Conservation (phyloP, 2,888 invertebrate genomes). For the Lordiphosa fenestrarum region DNA sequence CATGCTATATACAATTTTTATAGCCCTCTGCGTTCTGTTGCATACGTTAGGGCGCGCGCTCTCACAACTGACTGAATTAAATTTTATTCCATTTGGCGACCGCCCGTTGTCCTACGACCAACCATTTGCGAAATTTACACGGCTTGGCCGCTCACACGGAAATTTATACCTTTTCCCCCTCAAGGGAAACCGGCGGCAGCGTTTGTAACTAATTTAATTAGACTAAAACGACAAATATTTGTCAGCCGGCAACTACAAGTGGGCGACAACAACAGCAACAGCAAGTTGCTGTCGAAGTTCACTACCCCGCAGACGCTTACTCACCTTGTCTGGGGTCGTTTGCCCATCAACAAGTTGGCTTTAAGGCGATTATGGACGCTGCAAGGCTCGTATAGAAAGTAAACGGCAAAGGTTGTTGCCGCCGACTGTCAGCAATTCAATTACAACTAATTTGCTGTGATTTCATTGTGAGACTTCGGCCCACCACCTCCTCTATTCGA, state of each 20-base stretch:
- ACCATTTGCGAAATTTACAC: slow-evolving; percentile 37
- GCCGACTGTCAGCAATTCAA: slow-evolving; percentile 52
- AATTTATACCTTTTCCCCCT: slow-evolving; percentile 61
- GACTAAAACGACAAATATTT: slow-evolving; percentile 77
- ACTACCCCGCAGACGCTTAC: neutral
- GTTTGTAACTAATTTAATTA: slow-evolving; percentile 73
- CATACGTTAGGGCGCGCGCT: slow-evolving; percentile 30
- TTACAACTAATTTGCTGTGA: slow-evolving; percentile 63
- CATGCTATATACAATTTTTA: slow-evolving; percentile 16
- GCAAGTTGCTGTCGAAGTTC: too few species aligned
- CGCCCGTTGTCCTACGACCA: slow-evolving; percentile 12
- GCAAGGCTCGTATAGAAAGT: slow-evolving; percentile 3
- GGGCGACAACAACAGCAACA: too few species aligned
- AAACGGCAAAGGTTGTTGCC: slow-evolving; percentile 1
- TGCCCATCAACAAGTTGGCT: slow-evolving; percentile 57
- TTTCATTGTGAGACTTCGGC: neutral
- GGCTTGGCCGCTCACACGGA: slow-evolving; percentile 38
- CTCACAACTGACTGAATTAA: slow-evolving; percentile 10
- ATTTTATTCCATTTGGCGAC: slow-evolving; percentile 5
- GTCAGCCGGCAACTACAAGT: slow-evolving; percentile 18
- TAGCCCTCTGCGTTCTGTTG: slow-evolving; percentile 41
- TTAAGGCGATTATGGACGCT: slow-evolving; percentile 8
- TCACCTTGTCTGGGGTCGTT: slow-evolving; percentile 29
- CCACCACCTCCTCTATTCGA: too few species aligned
- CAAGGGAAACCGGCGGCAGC: slow-evolving; percentile 46